Base-by-base conservation (phyloP, 2,888 invertebrate species). In the Agrenia bidenticulata region DNA sequence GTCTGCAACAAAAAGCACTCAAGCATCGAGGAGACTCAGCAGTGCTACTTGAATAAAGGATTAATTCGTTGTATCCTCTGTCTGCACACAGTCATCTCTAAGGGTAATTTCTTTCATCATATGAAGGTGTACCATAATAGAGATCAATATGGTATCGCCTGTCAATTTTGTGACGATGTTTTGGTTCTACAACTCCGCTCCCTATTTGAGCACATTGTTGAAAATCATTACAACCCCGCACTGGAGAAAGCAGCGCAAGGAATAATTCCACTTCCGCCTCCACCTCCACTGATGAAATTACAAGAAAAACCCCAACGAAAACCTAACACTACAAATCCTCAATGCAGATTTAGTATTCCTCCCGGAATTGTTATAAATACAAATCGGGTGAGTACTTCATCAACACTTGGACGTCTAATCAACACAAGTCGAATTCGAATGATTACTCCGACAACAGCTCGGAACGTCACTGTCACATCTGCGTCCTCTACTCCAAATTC, bases 1-100 rank as follows among this genome's bases (percentile, higher is more conserved):
- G 39, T 70, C 13, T 70, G 70, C 23, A 13, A 37, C 4, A 63
- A 54, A 27, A 61, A 57, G 13, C 70, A 70, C 54, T 15, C 49
- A 19, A 61, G 55, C 9, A 63, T 70, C 32, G 51, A 58, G 11
- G 65, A 67, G 26, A 64, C 63, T 49, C 56, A 64, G 45, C 37
- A 60, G 2, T 70, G 70, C 45, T 70, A 67, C 53, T 55, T 60
- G 32, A 32, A 49, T 1, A 67, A 64, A 32, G 56, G 50, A 32
- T 49, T 70, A 2, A 59, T 67, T 27, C 64, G 70, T 11, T 70
- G 70, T 61, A 62, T 70, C 17, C 65, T 70, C 1, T 70, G 70
- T 58, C 42, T 67, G 9, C 64, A 64, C 41, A 62, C 63, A 1
- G 59, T 59, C 23, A 57, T 63, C n/a, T 64, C 67, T 1, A 17